Evolutionary conservation across 2,888 invertebrate genomes (phyloP).

Genomic region (Morpho helenor): DNA sequence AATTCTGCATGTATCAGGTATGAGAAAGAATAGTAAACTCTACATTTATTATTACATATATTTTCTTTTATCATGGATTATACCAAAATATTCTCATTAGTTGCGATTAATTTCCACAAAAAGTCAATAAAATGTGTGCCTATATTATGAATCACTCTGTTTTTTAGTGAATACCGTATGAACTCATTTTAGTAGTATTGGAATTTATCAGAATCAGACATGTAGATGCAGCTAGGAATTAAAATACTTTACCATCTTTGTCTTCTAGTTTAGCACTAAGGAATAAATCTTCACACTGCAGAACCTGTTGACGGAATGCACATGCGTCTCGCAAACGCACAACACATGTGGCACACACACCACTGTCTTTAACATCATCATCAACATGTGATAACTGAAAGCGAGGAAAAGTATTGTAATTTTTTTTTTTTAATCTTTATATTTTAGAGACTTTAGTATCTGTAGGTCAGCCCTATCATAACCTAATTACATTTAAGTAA

Average conservation of each 20-base stretch:
- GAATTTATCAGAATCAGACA: not conserved
- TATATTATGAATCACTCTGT: too few species aligned
- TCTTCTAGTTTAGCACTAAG: not conserved
- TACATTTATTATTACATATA: too few species aligned
- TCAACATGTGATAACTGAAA: constrained; percentile 7
- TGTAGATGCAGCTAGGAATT: not conserved
- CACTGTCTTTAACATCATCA: constrained; percentile 3
- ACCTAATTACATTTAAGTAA: too few species aligned
- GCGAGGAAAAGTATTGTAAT: not conserved
- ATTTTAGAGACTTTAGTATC: too few species aligned
- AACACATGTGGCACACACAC: constrained; percentile 9
- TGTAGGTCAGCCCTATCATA: too few species aligned
- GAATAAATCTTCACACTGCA: constrained; percentile 6
- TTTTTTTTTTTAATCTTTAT: too few species aligned
- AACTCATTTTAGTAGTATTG: not conserved
- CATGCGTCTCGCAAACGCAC: constrained; percentile 2
- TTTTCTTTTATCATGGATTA: too few species aligned
- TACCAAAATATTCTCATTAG: too few species aligned
- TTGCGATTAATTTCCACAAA: too few species aligned
- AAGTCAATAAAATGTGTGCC: too few species aligned
- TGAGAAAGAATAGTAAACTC: too few species aligned
- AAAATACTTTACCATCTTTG: not conserved
- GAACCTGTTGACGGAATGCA: constrained; percentile 2
- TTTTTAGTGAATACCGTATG: not conserved
- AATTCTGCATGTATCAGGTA: too few species aligned